These are phyloP conservation scores for Danio albolineatus DNA, from an alignment of 2,797 vertebrate species.

Conservation along the genomic window DNA sequence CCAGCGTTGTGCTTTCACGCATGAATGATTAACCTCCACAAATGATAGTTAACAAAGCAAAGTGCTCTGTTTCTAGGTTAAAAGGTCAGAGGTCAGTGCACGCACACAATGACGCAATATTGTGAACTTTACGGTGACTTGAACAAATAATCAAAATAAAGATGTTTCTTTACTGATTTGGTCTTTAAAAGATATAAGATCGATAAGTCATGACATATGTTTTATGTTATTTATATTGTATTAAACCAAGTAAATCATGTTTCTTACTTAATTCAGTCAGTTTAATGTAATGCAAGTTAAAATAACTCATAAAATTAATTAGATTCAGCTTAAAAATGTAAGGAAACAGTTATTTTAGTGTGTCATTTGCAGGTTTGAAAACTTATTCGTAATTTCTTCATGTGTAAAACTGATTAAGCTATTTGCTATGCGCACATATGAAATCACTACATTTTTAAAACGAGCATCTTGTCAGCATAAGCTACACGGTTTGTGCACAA, in stretches of 20 bases:
- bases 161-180: not conserved
- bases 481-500: not conserved
- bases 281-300: too few species aligned
- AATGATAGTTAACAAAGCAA: constrained; percentile 17
- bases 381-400: not conserved
- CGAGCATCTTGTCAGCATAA: not conserved
- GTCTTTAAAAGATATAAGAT: not conserved
- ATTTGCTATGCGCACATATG: not conserved
- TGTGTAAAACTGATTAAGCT: not conserved
- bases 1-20: not conserved
- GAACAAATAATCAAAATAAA: constrained; percentile 18
- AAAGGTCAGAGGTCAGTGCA: constrained; percentile 29
- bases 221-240: too few species aligned
- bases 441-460: not conserved
- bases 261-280: too few species aligned
- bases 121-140: constrained; percentile 14
- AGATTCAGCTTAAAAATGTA: too few species aligned
- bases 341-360: too few species aligned
- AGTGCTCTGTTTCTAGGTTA: constrained; percentile 27
- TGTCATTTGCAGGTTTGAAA: too few species aligned
- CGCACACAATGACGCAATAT: constrained; percentile 8
- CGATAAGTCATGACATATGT: too few species aligned
- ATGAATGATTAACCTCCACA: constrained; percentile 6
- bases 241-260: too few species aligned
- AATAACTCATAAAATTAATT: too few species aligned